These are phyloP conservation scores for Pyrocoelia pectoralis DNA, from an alignment of 2,888 invertebrate species.

Conservation along the genomic window DNA sequence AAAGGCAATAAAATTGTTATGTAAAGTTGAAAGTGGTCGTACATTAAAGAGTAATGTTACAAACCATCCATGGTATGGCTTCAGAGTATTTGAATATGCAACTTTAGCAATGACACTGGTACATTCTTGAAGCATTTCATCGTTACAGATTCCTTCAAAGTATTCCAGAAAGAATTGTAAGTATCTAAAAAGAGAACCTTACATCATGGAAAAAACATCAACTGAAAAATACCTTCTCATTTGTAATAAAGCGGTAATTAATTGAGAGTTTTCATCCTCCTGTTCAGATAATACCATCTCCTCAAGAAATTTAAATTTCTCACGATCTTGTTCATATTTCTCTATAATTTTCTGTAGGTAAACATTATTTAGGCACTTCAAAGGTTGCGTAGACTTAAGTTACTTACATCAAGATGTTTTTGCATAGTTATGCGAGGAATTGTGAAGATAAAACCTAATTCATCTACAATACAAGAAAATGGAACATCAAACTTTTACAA, in stretches of 20 bases:
- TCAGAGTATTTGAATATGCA: not conserved
- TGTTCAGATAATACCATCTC: conserved; percentile 3
- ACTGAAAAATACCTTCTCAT: conserved; percentile 4
- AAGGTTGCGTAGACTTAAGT: not conserved
- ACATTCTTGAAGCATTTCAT: not conserved
- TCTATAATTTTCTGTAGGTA: conserved; percentile 2
- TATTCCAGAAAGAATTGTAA: conserved; percentile 10
- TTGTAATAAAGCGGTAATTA: not conserved
- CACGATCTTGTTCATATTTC: not conserved
- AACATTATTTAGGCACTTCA: not conserved
- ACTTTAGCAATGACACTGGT: not conserved
- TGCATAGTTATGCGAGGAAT: not conserved
- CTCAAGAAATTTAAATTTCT: conserved; percentile 5
- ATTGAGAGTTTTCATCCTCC: not conserved
- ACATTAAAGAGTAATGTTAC: not conserved
- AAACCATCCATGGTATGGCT: not conserved
- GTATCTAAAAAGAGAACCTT: not conserved
- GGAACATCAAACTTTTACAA: not conserved
- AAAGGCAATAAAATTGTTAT: not conserved
- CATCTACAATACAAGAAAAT: not conserved
- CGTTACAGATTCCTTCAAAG: conserved; percentile 13
- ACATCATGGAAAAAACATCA: not conserved
- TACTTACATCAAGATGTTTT: conserved; percentile 2
- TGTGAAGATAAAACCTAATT: not conserved
- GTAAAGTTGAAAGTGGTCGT: not conserved